phyloP scores from a whole-genome alignment of 2,888 invertebrate species.

The Drosophila suboccidentalis region DNA sequence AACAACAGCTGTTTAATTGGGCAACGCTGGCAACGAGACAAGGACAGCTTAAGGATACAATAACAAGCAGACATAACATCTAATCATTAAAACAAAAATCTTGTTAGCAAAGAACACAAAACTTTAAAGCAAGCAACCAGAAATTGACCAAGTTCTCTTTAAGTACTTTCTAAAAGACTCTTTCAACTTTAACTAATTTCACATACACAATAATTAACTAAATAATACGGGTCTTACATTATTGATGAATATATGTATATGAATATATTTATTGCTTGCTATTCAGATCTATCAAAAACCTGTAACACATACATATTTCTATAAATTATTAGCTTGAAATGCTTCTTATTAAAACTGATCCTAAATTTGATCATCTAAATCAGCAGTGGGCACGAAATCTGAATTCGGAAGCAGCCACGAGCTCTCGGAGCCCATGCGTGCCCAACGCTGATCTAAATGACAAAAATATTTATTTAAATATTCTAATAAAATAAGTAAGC shows the following conservation, averaged over 20 bases:
- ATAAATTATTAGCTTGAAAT: not conserved
- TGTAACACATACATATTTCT: no score
- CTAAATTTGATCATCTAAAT: not conserved
- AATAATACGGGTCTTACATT: not conserved
- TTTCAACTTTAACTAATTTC: not conserved
- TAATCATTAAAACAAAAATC: not conserved
- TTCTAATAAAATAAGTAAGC: no score
- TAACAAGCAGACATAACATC: not conserved
- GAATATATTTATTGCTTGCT: not conserved
- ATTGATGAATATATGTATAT: not conserved
- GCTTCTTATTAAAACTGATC: not conserved
- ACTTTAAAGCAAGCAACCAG: not conserved
- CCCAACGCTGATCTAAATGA: not conserved
- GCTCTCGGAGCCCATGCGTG: no score
- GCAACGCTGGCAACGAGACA: conserved; percentile 19
- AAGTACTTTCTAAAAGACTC: not conserved
- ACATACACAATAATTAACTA: not conserved
- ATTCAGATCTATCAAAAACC: no score
- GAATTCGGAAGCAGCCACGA: no score
- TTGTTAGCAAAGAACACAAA: not conserved
- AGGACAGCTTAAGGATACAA: conserved; percentile 36
- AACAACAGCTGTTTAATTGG: conserved; percentile 39
- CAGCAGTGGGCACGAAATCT: no score
- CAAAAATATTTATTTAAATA: no score
- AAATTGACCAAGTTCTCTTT: not conserved